Percentiles rank a stretch among this genome's conserved stretches.
Evolutionary conservation across 2,113 vertebrate species (phyloP).

Genomic region (Oryzias javanicus): DNA sequence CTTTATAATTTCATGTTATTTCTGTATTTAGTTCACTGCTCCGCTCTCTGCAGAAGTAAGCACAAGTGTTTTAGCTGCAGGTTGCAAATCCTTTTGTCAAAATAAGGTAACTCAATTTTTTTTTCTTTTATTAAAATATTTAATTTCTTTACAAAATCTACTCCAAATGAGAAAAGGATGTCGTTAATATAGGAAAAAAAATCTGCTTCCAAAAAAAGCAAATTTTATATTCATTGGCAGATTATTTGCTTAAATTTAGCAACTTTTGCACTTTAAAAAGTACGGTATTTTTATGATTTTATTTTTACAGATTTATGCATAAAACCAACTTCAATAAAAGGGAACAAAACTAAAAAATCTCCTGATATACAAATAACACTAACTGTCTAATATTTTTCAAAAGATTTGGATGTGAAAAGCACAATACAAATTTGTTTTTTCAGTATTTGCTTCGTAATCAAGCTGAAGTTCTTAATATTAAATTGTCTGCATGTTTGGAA

Average conservation of each 20-base stretch:
- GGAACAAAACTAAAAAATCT: neutral
- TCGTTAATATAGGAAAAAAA: too few species aligned
- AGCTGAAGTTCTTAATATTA: too few species aligned
- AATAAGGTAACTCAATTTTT: too few species aligned
- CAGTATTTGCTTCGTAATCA: neutral
- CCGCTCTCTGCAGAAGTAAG: slow-evolving; percentile 20
- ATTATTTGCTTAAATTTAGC: neutral
- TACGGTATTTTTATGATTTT: too few species aligned
- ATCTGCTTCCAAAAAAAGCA: neutral
- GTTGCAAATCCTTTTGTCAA: neutral
- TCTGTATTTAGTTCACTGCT: slow-evolving; percentile 17
- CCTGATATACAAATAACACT: neutral
- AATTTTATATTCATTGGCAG: neutral
- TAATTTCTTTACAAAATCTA: too few species aligned
- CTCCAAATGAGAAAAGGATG: too few species aligned
- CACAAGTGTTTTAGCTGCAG: neutral
- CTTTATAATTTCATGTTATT: slow-evolving; percentile 16
- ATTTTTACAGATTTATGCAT: too few species aligned
- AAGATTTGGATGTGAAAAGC: neutral
- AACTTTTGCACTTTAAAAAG: too few species aligned
- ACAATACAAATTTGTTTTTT: neutral
- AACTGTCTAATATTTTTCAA: neutral
- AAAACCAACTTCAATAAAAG: too few species aligned
- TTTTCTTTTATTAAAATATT: too few species aligned
- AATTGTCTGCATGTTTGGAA: too few species aligned